These are phyloP conservation scores for Hyles euphorbiae DNA, from an alignment of 1,140 invertebrate species.

Conservation along the genomic window DNA sequence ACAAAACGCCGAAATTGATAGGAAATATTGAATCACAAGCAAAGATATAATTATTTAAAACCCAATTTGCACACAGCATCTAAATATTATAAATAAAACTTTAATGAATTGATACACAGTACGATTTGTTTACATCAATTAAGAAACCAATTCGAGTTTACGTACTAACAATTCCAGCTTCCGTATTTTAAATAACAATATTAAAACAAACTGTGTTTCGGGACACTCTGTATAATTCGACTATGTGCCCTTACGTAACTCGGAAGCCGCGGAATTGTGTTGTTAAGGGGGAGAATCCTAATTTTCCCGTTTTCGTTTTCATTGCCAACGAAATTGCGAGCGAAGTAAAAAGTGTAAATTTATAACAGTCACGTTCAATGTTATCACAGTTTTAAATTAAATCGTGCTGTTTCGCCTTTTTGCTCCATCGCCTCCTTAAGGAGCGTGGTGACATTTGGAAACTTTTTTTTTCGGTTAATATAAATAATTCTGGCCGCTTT, in stretches of 20 bases:
- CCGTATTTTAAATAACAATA: not conserved
- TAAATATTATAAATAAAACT: too few relatives aligned
- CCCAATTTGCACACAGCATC: too few relatives aligned
- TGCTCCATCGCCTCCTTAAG: not conserved
- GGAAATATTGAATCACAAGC: too few relatives aligned
- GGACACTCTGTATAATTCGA: too few relatives aligned
- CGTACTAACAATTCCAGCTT: not conserved
- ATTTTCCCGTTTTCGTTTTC: constrained; percentile 32
- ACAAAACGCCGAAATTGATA: too few relatives aligned
- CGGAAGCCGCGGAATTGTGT: constrained; percentile 34
- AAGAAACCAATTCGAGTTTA: too few relatives aligned
- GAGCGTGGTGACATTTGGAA: not conserved
- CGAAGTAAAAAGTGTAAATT: constrained; percentile 40
- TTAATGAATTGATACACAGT: too few relatives aligned
- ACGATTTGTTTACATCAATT: too few relatives aligned
- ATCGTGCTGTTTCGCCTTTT: constrained; percentile 15
- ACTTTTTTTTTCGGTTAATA: too few relatives aligned
- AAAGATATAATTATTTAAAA: too few relatives aligned
- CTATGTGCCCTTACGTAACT: constrained; percentile 12
- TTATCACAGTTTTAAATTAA: constrained; percentile 33
- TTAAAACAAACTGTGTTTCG: too few relatives aligned
- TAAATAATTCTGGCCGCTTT: too few relatives aligned
- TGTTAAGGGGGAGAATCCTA: constrained; percentile 33
- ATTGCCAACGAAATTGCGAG: constrained; percentile 29
- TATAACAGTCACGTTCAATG: constrained; percentile 41